Base-by-base conservation (phyloP, 2,113 vertebrate genomes). In the Sinocyclocheilus anophthalmus region DNA sequence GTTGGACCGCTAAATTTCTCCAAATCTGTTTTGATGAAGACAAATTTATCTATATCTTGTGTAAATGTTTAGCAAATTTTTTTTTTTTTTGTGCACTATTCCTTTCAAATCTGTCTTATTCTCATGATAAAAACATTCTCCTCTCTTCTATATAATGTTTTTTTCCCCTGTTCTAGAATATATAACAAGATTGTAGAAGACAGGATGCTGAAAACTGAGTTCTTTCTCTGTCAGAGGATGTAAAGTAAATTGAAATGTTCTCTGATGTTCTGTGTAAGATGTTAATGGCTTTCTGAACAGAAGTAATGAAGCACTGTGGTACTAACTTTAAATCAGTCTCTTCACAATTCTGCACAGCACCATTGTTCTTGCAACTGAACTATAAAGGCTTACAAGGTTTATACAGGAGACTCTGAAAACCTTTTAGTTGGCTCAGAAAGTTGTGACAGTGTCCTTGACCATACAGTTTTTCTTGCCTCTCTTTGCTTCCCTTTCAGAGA, bases 231-330 rank as follows among this genome's bases (percentile, higher is more conserved):
- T 73, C 30, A 57, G 65, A 73, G n/a, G n/a, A 73, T 30, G 53
- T 61, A 45, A 39, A 80, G 76, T 13, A 69, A 72, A 39, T 7
- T 55, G 61, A 65, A 70, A 79, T 37, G 48, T 18, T 42, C 11
- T 30, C 22, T 90, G 87, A 88, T 91, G 85, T 70, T 75, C 79
- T 59, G 45, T 88, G 84, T 86, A 89, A 86, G 86, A 79, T 12
- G 76, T 80, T 70, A 85, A 79, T 73, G 67, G 53, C 33, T 81
- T 72, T 85, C 78, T 26, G 33, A 85, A 22, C n/a, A 55, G 48
- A 24, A 76, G 48, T 79, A 85, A 80, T 45, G 37, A 65, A 81
- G n/a, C 61, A 65, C 39, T 48, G 59, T 20, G 39, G 30, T 6
- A 13, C 33, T 18, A 72, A 78, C 75, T 79, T 61, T 37, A 26